These are phyloP conservation scores for Tineola bisselliella DNA, from an alignment of 2,888 invertebrate species.

Conservation along the genomic window DNA sequence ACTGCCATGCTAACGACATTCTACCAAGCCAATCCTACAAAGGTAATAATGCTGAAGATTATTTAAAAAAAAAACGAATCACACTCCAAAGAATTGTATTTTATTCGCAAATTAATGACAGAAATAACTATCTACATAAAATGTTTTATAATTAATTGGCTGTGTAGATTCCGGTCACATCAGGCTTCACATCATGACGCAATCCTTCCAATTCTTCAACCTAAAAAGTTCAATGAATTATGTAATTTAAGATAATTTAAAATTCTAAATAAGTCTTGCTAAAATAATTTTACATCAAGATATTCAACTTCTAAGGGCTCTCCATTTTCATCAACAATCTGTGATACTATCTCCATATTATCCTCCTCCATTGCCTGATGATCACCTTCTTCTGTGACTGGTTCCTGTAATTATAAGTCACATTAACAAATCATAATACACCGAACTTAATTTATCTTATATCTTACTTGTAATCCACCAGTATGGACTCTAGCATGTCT, in stretches of 20 bases:
- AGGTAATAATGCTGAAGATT: too few species aligned
- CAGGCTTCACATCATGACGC: neutral
- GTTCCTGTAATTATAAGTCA: neutral
- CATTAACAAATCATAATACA: neutral
- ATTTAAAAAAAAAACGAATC: too few species aligned
- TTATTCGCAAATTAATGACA: too few species aligned
- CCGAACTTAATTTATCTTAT: neutral
- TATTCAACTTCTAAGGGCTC: neutral
- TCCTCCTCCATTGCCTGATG: neutral
- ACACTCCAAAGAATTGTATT: too few species aligned
- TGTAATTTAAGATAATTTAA: too few species aligned
- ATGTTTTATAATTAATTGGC: neutral
- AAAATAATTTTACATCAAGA: neutral
- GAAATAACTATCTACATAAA: too few species aligned
- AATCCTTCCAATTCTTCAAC: neutral
- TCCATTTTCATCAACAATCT: neutral
- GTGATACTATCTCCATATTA: neutral
- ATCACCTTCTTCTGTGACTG: neutral
- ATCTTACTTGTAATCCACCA: constrained; percentile 13
- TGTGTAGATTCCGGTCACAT: neutral
- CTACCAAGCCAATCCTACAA: too few species aligned
- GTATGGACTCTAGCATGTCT: constrained; percentile 46
- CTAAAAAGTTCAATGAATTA: neutral
- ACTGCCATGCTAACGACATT: too few species aligned
- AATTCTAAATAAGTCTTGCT: neutral